phyloP scores from a whole-genome alignment of 2,888 invertebrate genomes.

The Tachina grossa region DNA sequence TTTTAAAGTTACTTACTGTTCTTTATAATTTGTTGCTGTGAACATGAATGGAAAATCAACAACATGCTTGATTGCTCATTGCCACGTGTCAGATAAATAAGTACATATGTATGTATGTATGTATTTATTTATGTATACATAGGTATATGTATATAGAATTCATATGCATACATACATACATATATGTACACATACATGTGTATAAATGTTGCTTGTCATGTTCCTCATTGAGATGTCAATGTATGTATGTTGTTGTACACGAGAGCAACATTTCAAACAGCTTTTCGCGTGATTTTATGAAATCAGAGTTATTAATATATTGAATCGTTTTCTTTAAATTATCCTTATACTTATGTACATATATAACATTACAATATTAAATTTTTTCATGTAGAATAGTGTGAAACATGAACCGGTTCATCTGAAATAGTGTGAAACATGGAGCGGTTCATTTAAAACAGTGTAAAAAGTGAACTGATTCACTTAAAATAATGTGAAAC shows the following conservation, averaged over 20 bases:
- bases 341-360: too few relatives aligned
- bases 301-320: too few relatives aligned
- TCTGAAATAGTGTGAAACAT: too few relatives aligned
- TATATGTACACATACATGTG: too few relatives aligned
- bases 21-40: neutral
- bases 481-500: neutral
- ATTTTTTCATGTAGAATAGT: neutral
- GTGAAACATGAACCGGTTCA: neutral
- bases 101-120: neutral
- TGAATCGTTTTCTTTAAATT: too few relatives aligned
- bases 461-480: neutral
- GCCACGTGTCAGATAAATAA: constrained; percentile 47
- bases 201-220: too few relatives aligned
- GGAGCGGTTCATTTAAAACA: too few relatives aligned
- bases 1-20: neutral
- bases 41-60: constrained; percentile 35
- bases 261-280: too few relatives aligned
- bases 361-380: too few relatives aligned
- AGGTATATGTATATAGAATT: neutral
- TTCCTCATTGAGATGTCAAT: too few relatives aligned
- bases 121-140: neutral
- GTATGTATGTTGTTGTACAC: too few relatives aligned
- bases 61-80: constrained; percentile 45
- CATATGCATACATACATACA: neutral
- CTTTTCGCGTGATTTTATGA: too few relatives aligned